Conservation (phyloP, 2,797 vertebrate genomes). For the Podargus strigoides region DNA sequence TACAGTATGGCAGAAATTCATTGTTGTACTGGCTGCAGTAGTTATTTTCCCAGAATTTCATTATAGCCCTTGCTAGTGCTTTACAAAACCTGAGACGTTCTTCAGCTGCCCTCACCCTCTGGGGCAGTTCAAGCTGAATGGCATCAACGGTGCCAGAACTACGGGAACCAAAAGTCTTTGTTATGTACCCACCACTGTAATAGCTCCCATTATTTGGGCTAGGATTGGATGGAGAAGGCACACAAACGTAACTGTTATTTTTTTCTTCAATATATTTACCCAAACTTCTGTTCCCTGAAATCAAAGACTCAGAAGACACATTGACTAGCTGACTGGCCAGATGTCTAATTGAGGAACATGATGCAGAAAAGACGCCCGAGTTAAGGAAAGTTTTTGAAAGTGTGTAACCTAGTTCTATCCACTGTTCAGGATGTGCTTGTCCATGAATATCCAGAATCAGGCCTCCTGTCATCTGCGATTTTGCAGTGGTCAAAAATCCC, state of each 20-base stretch:
- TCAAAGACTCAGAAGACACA: constrained; percentile 15
- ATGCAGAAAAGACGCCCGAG: neutral
- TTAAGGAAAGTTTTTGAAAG: constrained; percentile 57
- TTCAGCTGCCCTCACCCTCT: constrained; percentile 47
- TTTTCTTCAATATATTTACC: constrained; percentile 52
- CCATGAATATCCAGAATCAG: constrained; percentile 62
- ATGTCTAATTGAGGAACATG: neutral
- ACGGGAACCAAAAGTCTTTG: constrained; percentile 47
- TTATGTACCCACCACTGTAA: constrained; percentile 59
- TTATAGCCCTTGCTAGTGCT: constrained; percentile 47
- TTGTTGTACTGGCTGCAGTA: constrained; percentile 15
- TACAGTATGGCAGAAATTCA: neutral
- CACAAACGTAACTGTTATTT: constrained; percentile 38
- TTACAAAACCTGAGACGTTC: constrained; percentile 48
- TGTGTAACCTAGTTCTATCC: constrained; percentile 65
- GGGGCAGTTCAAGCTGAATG: constrained; percentile 63
- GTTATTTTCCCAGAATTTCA: constrained; percentile 47
- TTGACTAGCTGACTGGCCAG: constrained; percentile 27
- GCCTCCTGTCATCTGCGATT: constrained; percentile 19
- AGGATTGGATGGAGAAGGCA: constrained; percentile 63
- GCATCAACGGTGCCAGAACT: constrained; percentile 36
- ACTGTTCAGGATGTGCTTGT: constrained; percentile 56
- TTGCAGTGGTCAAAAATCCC: constrained; percentile 49
- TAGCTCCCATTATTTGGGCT: constrained; percentile 55
- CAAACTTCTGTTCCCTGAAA: constrained; percentile 49